These are phyloP conservation scores for Plodia interpunctella DNA, from an alignment of 1,140 invertebrate species.

Conservation along the genomic window DNA sequence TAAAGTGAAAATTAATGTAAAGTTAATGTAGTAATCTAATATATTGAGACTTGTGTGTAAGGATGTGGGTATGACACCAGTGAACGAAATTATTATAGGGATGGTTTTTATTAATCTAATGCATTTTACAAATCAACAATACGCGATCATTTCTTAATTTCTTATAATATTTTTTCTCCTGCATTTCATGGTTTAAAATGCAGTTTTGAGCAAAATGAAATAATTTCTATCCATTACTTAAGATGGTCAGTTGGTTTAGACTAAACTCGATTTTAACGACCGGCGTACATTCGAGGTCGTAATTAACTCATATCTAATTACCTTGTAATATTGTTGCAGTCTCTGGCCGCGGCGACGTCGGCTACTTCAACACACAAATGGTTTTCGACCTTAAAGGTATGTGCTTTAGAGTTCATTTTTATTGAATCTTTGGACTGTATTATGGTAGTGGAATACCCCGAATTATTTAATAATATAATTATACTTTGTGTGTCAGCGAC, in stretches of 20 bases:
- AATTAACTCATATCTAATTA: constrained; percentile 26
- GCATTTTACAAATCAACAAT: no score
- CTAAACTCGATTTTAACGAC: constrained; percentile 17
- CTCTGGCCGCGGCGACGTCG: constrained; percentile 66
- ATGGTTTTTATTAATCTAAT: no score
- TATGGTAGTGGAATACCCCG: constrained; percentile 27
- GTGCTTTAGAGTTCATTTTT: constrained; percentile 28
- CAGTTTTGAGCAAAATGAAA: no score
- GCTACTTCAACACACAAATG: constrained; percentile 70
- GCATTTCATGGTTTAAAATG: no score
- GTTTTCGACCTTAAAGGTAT: constrained; percentile 70
- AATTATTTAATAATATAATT: constrained; percentile 55
- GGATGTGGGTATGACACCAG: no score
- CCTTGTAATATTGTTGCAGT: constrained; percentile 52
- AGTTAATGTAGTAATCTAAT: no score
- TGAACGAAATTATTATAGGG: no score
- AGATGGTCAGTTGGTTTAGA: constrained; percentile 28
- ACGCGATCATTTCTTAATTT: no score
- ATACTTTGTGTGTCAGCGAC: constrained; percentile 35
- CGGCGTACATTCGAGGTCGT: constrained; percentile 15
- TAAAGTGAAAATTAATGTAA: no score
- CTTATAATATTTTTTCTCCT: no score
- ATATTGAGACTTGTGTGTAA: no score
- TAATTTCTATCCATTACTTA: not conserved
- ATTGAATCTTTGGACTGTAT: constrained; percentile 20